Base-by-base conservation (phyloP, 1,140 invertebrate species). In the Panonychus citri region DNA sequence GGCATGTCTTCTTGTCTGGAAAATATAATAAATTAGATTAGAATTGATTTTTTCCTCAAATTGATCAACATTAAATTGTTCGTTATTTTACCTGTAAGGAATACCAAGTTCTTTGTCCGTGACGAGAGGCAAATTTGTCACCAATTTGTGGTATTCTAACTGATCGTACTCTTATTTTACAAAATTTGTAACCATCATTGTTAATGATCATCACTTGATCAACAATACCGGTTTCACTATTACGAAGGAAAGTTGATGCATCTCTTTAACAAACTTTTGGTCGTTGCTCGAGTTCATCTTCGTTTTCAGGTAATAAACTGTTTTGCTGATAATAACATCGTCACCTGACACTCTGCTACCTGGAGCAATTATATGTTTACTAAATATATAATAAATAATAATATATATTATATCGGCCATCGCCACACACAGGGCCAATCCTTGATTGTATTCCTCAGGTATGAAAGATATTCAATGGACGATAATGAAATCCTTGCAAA, bases 31-130 rank as follows among this genome's bases (percentile, higher is more conserved):
- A 19, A 30, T 53, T 8, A 53, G n/a, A 2, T 51, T 19, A 24
- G 54, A 51, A 50, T 52, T 12, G 24, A 40, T 28, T 24, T 21
- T 53, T 48, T 5, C 17, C 17, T 19, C n/a, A 40, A n/a, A n/a
- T n/a, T n/a, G n/a, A n/a, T n/a, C n/a, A n/a, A n/a, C n/a, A n/a
- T n/a, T n/a, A n/a, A n/a, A n/a, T n/a, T n/a, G n/a, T n/a, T n/a
- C n/a, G 13, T 8, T 26, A 3, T 27, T 27, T 8, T 28, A 87
- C 40, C 89, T 75, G 68, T 96, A 97, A 64, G 94, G 87, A 61
- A 98, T 96, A 61, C 94, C 94, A 97, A 0, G 93, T 98, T 70
- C 93, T 98, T 71, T 98, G 93, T 54, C 93, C 93, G 66, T 98
- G 93, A 49, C 93, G 77, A 25, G 88, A 94, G 42, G 94, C 94